phyloP scores from a whole-genome alignment of 2,888 invertebrate genomes.

The Slavum lentiscoides region DNA sequence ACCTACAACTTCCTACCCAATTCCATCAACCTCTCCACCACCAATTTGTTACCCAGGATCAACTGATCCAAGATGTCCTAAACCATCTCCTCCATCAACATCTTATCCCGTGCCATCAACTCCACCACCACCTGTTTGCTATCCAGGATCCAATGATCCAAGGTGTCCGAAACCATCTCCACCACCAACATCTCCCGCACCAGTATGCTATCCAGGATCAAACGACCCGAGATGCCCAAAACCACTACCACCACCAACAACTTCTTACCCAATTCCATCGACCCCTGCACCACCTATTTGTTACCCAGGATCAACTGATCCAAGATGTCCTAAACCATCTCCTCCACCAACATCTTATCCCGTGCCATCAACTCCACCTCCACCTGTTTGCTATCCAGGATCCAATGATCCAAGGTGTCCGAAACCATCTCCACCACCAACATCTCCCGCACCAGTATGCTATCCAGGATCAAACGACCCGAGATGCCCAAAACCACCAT shows the following conservation, averaged over 20 bases:
- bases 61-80: conserved; percentile 60
- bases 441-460: conserved; percentile 56
- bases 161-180: conserved; percentile 58
- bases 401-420: conserved; percentile 58
- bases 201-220: conserved; percentile 59
- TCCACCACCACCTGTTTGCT: conserved; percentile 58
- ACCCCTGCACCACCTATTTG: conserved; percentile 57
- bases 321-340: conserved; percentile 56
- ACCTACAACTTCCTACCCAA: conserved; percentile 53
- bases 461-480: conserved; percentile 58
- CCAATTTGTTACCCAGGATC: conserved; percentile 61
- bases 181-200: conserved; percentile 55
- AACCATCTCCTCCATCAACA: conserved; percentile 57
- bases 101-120: conserved; percentile 54
- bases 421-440: conserved; percentile 55
- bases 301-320: conserved; percentile 58
- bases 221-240: conserved; percentile 56
- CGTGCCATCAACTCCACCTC: conserved; percentile 56
- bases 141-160: conserved; percentile 59
- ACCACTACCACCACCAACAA: conserved; percentile 54
- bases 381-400: conserved; percentile 58
- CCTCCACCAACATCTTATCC: conserved; percentile 55
- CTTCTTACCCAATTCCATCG: conserved; percentile 57
- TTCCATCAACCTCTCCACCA: conserved; percentile 56
- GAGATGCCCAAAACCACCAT: conserved; percentile 57